Evolutionary conservation across 2,113 vertebrate species (phyloP).

Genomic region (Ellobius talpinus): DNA sequence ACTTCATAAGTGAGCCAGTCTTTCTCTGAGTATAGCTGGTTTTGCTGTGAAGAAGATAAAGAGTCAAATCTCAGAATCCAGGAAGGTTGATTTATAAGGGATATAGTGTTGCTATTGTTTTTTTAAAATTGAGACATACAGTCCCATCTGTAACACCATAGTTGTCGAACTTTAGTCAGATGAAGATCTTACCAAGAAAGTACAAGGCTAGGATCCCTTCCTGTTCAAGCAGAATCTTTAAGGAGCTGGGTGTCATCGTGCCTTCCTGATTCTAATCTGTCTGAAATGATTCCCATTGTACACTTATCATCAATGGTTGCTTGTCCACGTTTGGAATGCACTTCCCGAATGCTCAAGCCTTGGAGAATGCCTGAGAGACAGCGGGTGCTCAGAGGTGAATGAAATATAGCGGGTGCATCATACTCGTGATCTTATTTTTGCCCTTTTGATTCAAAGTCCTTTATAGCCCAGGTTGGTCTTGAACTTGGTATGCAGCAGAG

Average conservation of each 20-base stretch:
- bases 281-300: background rate
- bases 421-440: background rate
- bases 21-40: background rate
- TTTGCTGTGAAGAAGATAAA: conserved; percentile 46
- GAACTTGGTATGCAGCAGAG: background rate
- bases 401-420: background rate
- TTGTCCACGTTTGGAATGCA: background rate
- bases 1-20: conserved; percentile 31
- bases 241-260: background rate
- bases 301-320: background rate
- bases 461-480: background rate
- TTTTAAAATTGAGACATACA: background rate
- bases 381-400: background rate
- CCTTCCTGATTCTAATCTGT: background rate
- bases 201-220: background rate
- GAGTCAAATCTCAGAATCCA: background rate
- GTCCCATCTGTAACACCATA: background rate
- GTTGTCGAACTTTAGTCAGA: background rate
- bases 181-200: background rate
- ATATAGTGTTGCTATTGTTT: background rate
- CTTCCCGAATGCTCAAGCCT: background rate
- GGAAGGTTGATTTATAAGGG: background rate
- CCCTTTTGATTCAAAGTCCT: too few species aligned
- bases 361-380: background rate
- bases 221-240: conserved; percentile 3